These are phyloP conservation scores for Aplysina aerophoba DNA, from an alignment of 37 sponge, comb jelly and placozoan genomes.

Conservation along the genomic window DNA sequence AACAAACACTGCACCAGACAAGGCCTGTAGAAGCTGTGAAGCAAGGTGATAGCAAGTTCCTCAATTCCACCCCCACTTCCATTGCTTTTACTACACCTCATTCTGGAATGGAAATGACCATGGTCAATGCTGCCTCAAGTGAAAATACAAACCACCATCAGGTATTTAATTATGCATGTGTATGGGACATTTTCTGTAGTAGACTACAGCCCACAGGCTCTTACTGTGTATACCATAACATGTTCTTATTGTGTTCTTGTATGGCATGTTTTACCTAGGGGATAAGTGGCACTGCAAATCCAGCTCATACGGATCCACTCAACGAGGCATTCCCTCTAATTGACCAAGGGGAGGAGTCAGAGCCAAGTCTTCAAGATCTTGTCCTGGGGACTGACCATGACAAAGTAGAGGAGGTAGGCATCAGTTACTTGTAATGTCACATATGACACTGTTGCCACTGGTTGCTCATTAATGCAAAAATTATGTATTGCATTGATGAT, in stretches of 20 bases:
- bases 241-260: background rate
- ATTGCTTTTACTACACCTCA: background rate
- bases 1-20: too few relatives aligned
- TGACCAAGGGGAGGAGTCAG: background rate
- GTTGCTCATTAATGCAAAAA: too few relatives aligned
- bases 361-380: slow-evolving; percentile 13
- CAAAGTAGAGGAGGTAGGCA: slow-evolving; percentile 8
- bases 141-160: background rate
- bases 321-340: slow-evolving; percentile 67
- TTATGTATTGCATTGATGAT: too few relatives aligned
- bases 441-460: too few relatives aligned
- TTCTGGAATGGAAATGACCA: background rate
- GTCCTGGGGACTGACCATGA: background rate
- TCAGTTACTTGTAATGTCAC: background rate
- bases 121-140: background rate
- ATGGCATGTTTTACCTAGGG: too few relatives aligned
- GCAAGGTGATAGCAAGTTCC: background rate
- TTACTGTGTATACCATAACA: background rate
- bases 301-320: slow-evolving; percentile 17
- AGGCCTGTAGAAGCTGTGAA: background rate
- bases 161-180: too few relatives aligned
- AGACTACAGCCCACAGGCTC: too few relatives aligned
- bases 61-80: background rate
- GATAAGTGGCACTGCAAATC: too few relatives aligned
- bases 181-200: too few relatives aligned